phyloP scores from a whole-genome alignment of 2,888 invertebrate species.

The Drosophila falleni region DNA sequence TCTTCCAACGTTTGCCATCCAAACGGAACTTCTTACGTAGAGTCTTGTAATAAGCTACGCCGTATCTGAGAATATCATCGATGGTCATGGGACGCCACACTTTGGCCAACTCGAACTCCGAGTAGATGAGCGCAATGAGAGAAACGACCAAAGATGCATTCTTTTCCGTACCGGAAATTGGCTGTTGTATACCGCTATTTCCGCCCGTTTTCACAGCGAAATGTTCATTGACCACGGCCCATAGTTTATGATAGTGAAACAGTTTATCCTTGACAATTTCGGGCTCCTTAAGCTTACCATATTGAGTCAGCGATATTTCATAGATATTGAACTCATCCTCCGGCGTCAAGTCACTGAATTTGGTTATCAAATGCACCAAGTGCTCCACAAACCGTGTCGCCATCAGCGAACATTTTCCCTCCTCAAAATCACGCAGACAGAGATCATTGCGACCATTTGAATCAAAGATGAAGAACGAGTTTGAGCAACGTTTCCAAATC shows the following conservation, averaged over 20 bases:
- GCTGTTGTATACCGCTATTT: conserved; percentile 77
- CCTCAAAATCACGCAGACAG: conserved; percentile 74
- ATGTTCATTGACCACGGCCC: conserved; percentile 79
- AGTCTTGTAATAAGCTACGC: conserved; percentile 75
- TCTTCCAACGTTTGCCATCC: conserved; percentile 74
- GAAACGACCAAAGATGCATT: conserved; percentile 88
- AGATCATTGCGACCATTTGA: conserved; percentile 85
- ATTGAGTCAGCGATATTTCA: conserved; percentile 77
- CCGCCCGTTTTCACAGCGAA: conserved; percentile 82
- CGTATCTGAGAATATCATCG: conserved; percentile 85
- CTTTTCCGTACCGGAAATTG: conserved; percentile 74
- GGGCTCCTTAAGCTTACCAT: conserved; percentile 73
- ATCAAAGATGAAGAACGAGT: conserved; percentile 88
- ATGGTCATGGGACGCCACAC: conserved; percentile 88
- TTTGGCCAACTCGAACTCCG: conserved; percentile 88
- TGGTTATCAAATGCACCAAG: conserved; percentile 81
- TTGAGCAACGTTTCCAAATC: conserved; percentile 86
- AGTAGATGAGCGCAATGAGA: conserved; percentile 88
- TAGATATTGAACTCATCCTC: conserved; percentile 77
- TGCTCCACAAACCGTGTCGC: conserved; percentile 76
- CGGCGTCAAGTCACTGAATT: conserved; percentile 68
- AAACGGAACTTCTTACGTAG: conserved; percentile 72
- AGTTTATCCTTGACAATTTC: conserved; percentile 34
- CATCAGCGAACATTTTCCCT: conserved; percentile 87
- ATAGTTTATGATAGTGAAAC: conserved; percentile 67